Conservation (phyloP, 2,888 invertebrate genomes). For the Lasiommata megera region DNA sequence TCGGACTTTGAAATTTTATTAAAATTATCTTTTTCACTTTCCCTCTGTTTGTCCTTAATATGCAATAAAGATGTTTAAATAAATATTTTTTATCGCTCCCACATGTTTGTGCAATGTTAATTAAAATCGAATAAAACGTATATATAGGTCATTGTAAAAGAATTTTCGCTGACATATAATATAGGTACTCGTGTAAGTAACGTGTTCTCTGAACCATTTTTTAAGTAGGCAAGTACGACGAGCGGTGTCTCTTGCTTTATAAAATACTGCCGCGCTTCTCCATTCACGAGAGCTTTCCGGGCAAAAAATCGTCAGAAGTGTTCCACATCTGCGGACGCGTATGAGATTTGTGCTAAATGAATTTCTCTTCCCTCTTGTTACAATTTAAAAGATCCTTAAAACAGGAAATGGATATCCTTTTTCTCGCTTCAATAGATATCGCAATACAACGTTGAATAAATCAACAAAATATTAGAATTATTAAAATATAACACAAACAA, state of each 20-base stretch:
- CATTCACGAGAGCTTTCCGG: conserved; percentile 44
- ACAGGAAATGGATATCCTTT: not conserved
- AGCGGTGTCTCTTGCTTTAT: conserved; percentile 44
- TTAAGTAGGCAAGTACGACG: conserved; percentile 32
- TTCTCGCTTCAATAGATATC: not conserved
- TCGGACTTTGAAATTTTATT: no score
- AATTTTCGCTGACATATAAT: not conserved
- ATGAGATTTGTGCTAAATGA: conserved; percentile 20
- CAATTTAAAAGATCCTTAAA: conserved; percentile 10
- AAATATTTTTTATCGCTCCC: no score
- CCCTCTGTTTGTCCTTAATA: no score
- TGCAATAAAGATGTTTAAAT: no score
- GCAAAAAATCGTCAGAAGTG: conserved; percentile 51
- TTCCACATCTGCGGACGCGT: conserved; percentile 40
- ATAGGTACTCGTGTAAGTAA: not conserved
- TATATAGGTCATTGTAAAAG: not conserved
- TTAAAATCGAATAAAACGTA: not conserved
- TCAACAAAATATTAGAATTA: no score
- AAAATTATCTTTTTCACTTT: no score
- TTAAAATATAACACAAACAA: no score
- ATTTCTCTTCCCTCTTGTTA: conserved; percentile 18
- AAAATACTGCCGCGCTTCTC: conserved; percentile 43
- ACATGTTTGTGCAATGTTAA: no score
- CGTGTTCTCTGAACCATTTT: conserved; percentile 35
- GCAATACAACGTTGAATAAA: conserved; percentile 2